Conservation (phyloP, 2,888 invertebrate genomes). For the Eupsilia transversa region DNA sequence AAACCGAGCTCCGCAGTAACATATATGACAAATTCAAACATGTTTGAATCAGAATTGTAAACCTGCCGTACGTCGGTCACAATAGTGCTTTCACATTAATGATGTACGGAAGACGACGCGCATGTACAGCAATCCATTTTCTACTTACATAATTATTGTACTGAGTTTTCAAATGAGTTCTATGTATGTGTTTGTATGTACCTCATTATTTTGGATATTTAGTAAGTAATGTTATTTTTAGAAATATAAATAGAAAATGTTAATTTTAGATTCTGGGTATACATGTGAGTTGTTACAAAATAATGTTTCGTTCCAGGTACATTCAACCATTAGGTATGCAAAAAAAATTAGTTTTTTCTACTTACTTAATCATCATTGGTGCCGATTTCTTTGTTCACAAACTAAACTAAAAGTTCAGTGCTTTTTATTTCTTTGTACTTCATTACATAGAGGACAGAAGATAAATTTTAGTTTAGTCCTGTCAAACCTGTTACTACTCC, state of each 20-base stretch:
- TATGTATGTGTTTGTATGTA: neutral
- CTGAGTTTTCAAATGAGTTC: neutral
- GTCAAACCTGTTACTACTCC: too few species aligned
- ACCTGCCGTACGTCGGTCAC: conserved; percentile 15
- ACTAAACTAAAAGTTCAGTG: too few species aligned
- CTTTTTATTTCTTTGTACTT: too few species aligned
- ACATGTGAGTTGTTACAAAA: neutral
- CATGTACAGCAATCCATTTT: conserved; percentile 25
- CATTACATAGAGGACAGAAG: too few species aligned
- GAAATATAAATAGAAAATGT: neutral
- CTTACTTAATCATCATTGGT: too few species aligned
- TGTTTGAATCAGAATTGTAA: conserved; percentile 39
- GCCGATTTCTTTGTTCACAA: too few species aligned
- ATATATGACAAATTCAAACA: conserved; percentile 10
- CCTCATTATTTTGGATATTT: neutral
- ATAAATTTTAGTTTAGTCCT: too few species aligned
- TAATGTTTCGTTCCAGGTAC: too few species aligned
- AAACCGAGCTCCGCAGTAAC: neutral
- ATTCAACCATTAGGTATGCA: too few species aligned
- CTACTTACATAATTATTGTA: conserved; percentile 18
- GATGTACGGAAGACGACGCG: conserved; percentile 34
- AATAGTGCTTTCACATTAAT: conserved; percentile 56
- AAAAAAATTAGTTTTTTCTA: too few species aligned
- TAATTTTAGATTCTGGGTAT: neutral
- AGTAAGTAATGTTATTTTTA: neutral